Conservation (phyloP, 2,113 vertebrate genomes). For the Vidua chalybeata region DNA sequence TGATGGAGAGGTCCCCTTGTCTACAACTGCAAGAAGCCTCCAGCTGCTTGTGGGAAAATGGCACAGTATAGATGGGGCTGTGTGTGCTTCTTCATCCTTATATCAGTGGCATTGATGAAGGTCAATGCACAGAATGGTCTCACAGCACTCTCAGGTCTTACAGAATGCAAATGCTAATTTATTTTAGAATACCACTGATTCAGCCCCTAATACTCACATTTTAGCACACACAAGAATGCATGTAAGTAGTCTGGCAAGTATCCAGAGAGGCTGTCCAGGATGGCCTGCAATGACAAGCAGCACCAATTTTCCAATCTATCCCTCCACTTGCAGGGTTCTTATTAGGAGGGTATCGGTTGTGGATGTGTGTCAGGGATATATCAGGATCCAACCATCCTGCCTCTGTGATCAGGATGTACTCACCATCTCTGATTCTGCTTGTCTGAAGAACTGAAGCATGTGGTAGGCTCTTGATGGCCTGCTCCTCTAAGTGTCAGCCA, state of each 20-base stretch:
- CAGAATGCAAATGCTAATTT: neutral
- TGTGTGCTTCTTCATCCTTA: neutral
- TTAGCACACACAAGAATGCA: neutral
- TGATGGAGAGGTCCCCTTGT: fast-evolving
- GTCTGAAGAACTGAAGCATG: neutral
- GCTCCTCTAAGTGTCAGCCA: neutral
- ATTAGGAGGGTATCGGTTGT: fast-evolving
- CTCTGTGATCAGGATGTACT: neutral
- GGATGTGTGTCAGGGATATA: neutral
- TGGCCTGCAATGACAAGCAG: neutral
- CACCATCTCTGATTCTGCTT: neutral
- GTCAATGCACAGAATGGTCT: neutral
- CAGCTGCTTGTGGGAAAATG: neutral
- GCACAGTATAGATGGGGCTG: neutral
- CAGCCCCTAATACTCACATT: neutral
- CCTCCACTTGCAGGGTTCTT: neutral
- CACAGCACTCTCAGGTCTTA: neutral
- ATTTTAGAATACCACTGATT: neutral
- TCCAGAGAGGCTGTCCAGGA: neutral
- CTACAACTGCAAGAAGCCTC: neutral
- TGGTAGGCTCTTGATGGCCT: neutral
- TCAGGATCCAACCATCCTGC: neutral
- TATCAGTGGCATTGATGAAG: neutral
- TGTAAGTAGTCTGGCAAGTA: neutral
- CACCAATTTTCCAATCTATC: neutral